Base-by-base conservation (phyloP, 2,797 vertebrate species). In the Pseudopleuronectes americanus region DNA sequence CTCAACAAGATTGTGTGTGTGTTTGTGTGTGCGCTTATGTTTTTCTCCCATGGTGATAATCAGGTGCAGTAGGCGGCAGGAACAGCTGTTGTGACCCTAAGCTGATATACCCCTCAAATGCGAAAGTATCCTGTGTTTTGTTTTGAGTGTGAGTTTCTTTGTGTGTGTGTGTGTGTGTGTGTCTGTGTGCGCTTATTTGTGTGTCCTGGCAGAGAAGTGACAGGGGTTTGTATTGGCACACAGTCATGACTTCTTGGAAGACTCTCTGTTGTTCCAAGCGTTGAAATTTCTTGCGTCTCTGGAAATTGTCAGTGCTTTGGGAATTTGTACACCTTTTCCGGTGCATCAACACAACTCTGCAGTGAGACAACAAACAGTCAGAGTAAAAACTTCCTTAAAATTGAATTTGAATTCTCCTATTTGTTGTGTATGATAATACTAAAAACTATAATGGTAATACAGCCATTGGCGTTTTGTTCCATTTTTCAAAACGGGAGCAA, bases 41-140 rank as follows among this genome's bases (percentile, higher is more conserved):
- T 84, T 76, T 4, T 9, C 79, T 88, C 77, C 67, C 71, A 86
- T 38, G 76, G 77, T 83, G 66, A 61, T 88, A 90, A 90, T 90
- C 85, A 83, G 84, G 48, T 54, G 57, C 51, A 78, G 82, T 79
- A 66, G 76, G 83, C 14, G 68, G 78, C 77, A 84, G 71, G 74
- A 87, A 81, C 74, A 74, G 79, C 77, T 83, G 74, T 33, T 31
- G n/a, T 64, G 59, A 81, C 79, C 79, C 57, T 74, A 54, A 22
- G 77, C 77, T 84, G 87, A 90, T 90, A 88, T 7, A 71, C 52
- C 48, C 73, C 77, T 70, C 61, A 24, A 78, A 68, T 63, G 62
- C 41, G 56, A 69, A 77, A 61, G 41, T 28, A 62, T 49, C 8
- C 22, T 36, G 33, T 62, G 51, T 67, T 45, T 49, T 38, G 33